A percentile compares a stretch with the other conserved stretches of the same genome.
These are phyloP conservation scores for Neoitamus cyanurus DNA, from an alignment of 2,888 invertebrate species.

Conservation along the genomic window DNA sequence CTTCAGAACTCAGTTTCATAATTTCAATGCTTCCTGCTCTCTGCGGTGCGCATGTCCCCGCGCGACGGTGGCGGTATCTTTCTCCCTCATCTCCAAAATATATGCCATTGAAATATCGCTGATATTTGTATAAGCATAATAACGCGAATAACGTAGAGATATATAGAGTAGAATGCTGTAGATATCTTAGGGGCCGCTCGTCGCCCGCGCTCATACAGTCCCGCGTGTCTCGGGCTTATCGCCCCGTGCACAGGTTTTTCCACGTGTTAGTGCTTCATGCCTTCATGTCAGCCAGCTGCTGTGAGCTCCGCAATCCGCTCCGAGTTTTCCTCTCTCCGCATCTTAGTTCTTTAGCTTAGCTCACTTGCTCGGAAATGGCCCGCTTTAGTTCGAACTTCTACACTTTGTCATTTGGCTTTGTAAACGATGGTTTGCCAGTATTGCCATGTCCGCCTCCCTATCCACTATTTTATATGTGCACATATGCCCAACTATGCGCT, in stretches of 20 bases:
- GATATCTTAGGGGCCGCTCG: neutral
- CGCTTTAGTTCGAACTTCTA: neutral
- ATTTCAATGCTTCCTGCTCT: neutral
- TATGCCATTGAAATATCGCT: slow-evolving; percentile 28
- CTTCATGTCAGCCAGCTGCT: too few relatives aligned
- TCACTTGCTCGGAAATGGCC: neutral
- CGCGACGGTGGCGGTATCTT: neutral
- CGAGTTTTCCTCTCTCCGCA: neutral
- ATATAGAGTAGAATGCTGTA: neutral
- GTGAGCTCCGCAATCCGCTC: too few relatives aligned
- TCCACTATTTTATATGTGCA: neutral
- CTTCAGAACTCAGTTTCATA: slow-evolving; percentile 11
- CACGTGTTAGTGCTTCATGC: neutral
- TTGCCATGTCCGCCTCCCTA: neutral
- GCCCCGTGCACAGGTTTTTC: neutral
- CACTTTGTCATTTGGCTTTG: neutral
- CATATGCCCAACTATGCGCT: neutral
- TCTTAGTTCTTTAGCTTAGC: neutral
- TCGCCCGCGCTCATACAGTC: neutral
- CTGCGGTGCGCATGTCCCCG: neutral
- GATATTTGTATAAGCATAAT: slow-evolving; percentile 23
- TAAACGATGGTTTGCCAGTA: neutral
- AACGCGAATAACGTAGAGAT: neutral
- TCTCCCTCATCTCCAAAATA: slow-evolving; percentile 26
- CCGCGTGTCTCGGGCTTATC: neutral